phyloP scores from a whole-genome alignment of 1,140 invertebrate genomes.

The Drosophila melanica region DNA sequence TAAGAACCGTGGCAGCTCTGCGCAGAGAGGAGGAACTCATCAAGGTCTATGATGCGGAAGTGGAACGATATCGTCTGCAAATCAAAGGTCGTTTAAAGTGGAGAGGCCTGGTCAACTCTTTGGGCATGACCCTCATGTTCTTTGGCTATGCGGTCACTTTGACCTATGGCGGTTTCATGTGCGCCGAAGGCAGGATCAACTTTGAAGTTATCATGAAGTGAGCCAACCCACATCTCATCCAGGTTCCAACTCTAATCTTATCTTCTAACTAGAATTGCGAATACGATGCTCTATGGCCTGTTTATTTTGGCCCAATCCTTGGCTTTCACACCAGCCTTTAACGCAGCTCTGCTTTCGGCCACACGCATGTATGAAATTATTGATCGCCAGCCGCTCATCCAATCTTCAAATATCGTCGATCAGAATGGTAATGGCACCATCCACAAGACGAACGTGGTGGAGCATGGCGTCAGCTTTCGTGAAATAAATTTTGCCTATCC shows the following conservation, averaged over 20 bases:
- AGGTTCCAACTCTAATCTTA: background rate
- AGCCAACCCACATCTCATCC: background rate
- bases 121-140: constrained; percentile 91
- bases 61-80: constrained; percentile 85
- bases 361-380: constrained; percentile 88
- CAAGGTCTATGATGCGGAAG: constrained; percentile 85
- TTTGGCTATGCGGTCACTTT: constrained; percentile 93
- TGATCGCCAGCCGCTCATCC: constrained; percentile 85
- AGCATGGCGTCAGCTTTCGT: constrained; percentile 88
- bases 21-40: constrained; percentile 85
- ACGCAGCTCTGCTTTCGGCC: constrained; percentile 92
- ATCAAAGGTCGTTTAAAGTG: constrained; percentile 88
- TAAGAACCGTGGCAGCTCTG: constrained; percentile 90
- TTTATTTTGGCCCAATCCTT: constrained; percentile 93
- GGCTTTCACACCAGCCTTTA: constrained; percentile 94
- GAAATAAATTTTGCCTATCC: constrained; percentile 92
- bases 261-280: constrained; percentile 87
- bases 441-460: constrained; percentile 85
- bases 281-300: constrained; percentile 93
- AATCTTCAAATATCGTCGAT: constrained; percentile 53
- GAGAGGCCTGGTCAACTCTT: constrained; percentile 90
- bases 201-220: constrained; percentile 91
- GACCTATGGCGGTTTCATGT: constrained; percentile 92
- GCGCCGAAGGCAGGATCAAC: constrained; percentile 84
- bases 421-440: constrained; percentile 80